Percentiles rank a stretch among this genome's conserved stretches.
Evolutionary conservation across 2,113 vertebrate genomes (phyloP).

Genomic region (Monopterus albus): DNA sequence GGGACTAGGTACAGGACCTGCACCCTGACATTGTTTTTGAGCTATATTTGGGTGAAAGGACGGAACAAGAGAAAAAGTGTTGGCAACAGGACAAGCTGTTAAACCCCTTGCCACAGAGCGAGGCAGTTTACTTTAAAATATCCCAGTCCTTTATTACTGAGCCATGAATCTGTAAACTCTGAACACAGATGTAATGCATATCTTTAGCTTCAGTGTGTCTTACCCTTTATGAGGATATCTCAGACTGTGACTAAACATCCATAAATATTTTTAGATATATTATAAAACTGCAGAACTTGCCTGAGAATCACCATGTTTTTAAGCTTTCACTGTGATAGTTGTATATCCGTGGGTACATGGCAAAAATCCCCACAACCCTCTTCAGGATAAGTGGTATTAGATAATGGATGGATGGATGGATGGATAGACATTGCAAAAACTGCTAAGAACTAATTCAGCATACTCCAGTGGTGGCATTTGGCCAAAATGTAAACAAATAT

Average conservation of each 20-base stretch:
- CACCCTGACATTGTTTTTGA: constrained; percentile 8
- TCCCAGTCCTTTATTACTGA: neutral
- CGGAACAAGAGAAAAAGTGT: constrained; percentile 32
- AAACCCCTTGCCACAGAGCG: constrained; percentile 20
- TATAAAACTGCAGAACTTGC: neutral
- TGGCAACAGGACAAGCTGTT: constrained; percentile 19
- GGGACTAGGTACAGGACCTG: constrained; percentile 36
- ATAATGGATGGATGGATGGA: too few relatives aligned
- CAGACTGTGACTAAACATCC: neutral
- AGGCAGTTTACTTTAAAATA: constrained; percentile 12
- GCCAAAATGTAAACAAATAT: too few relatives aligned
- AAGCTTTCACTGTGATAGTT: too few relatives aligned
- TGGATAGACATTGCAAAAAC: too few relatives aligned
- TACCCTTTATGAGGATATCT: neutral
- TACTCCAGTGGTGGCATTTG: too few relatives aligned
- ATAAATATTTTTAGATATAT: neutral
- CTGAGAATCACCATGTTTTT: too few relatives aligned
- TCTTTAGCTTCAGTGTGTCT: neutral
- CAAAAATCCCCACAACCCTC: too few relatives aligned
- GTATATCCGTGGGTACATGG: too few relatives aligned
- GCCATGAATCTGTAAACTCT: neutral
- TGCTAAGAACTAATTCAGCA: too few relatives aligned
- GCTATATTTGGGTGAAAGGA: constrained; percentile 18
- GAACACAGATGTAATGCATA: neutral
- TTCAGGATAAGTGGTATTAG: too few relatives aligned